Base-by-base conservation (phyloP, 2,797 vertebrate species). In the Hyperoplus lanceolatus region DNA sequence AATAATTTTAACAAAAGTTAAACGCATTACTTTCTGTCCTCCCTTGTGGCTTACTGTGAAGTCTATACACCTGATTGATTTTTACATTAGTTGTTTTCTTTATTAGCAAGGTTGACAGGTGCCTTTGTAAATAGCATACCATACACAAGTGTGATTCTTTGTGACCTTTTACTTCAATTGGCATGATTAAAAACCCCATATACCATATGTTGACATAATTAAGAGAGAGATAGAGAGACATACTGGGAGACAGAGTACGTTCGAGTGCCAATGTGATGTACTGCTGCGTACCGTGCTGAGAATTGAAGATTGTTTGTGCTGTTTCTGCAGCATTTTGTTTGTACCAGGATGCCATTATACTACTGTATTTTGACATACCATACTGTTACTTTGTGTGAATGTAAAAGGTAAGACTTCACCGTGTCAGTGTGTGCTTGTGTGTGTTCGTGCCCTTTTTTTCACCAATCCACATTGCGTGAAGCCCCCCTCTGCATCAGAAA, bases 151-250 rank as follows among this genome's bases (percentile, higher is more conserved):
- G 54, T 21, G 36, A 38, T 73, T 85, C 60, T 69, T 51, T 68
- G 61, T 87, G 81, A 89, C 84, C 86, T 89, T 90, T 82, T 81
- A 86, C 75, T 71, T 77, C 55, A 69, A 66, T 63, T 80, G 78
- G 82, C 54, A 50, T 85, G 83, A 89, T 90, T 87, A 84, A 85
- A 90, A 83, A 49, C 54, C 38, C 43, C 64, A 78, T 81, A 79
- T 70, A 60, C 43, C 2, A 0, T 64, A 45, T 66, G 64, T 77
- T 76, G 65, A 67, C 61, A 82, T 76, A 79, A 84, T 85, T 84
- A 84, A 74, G 15, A 42, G 16, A 59, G 39, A 55, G 16, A 66
- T 43, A 54, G 21, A 64, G 68, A 73, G 58, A 64, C 43, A 55
- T 48, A 71, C 61, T 62, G 56, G 18, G 65, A 60, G 29, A 53